Percentiles rank a stretch among this genome's conserved stretches.
Evolutionary conservation across 1,140 invertebrate genomes (phyloP).

Genomic region (Campodea augens): DNA sequence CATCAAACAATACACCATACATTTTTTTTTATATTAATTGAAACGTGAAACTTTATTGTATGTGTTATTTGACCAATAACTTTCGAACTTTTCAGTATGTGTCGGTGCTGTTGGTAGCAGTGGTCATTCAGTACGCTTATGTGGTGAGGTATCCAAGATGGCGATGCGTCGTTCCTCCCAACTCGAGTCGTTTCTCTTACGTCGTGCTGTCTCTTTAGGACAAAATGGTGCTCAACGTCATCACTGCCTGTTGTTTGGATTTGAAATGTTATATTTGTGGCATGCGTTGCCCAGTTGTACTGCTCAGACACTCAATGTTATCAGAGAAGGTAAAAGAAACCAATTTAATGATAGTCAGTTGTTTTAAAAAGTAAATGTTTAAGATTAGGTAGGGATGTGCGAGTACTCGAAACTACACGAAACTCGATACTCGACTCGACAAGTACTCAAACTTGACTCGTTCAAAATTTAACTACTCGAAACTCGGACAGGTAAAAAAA

Average conservation of each 20-base stretch:
- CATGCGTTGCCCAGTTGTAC: slow-evolving; percentile 44
- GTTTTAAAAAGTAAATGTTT: too few species aligned
- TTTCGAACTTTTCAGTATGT: slow-evolving; percentile 26
- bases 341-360: too few species aligned
- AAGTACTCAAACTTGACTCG: too few species aligned
- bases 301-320: slow-evolving; percentile 24
- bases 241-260: slow-evolving; percentile 39
- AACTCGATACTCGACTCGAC: too few species aligned
- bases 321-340: slow-evolving; percentile 30
- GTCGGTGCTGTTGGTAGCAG: slow-evolving; percentile 29
- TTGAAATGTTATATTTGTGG: slow-evolving; percentile 52
- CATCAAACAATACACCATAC: too few species aligned
- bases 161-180: slow-evolving; percentile 17
- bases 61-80: too few species aligned
- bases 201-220: slow-evolving; percentile 16
- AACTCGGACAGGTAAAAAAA: too few species aligned
- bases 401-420: too few species aligned
- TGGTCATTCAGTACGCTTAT: slow-evolving; percentile 21
- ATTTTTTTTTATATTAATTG: too few species aligned
- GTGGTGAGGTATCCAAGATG: slow-evolving; percentile 25
- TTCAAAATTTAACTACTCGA: too few species aligned
- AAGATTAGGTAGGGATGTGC: too few species aligned
- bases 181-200: slow-evolving; percentile 24
- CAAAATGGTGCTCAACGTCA: slow-evolving; percentile 20
- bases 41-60: too few species aligned